Base-by-base conservation (phyloP, 2,797 vertebrate genomes). In the Rhynchotus rufescens region DNA sequence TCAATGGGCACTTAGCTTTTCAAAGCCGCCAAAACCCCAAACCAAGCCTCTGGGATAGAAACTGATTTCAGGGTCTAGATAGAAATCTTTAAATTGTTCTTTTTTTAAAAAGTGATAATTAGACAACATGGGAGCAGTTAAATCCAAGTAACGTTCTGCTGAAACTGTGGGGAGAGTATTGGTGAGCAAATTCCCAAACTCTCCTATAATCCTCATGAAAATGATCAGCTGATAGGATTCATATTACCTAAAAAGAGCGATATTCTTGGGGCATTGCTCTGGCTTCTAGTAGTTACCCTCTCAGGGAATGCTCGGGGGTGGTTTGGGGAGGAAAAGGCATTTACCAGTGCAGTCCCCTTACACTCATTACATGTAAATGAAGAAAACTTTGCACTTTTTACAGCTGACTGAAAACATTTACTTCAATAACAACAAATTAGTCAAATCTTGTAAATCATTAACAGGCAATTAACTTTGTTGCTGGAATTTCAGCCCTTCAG, bases 401-500 rank as follows among this genome's bases (percentile, higher is more conserved):
- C 80, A 84, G 64, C 84, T 89, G 84, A 22, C 68, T 64, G 72
- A 85, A 81, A 95, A 69, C 74, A 84, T 96, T 96, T 93, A 77
- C 76, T 90, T 94, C 92, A 94, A 94, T 86, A 96, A 78, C 64
- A 85, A 92, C 84, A 95, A 94, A 94, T 94, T 93, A 95, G 82
- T 84, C 79, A 85, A 95, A 89, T 68, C 80, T 83, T 94, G 67
- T 88, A 96, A 97, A 92, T 96, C 91, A 96, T 96, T 96, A 95
- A 86, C 68, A 84, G 89, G 65, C 83, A 95, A 95, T 96, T 94
- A 94, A 71, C 66, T 85, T 78, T 15, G 16, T 80, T 89, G 77
- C 84, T 92, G 67, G 80, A 88, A 69, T 96, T 94, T 95, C 89
- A 93, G 81, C 84, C 93, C 73, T 75, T 6, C 0, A n/a, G 30